Base-by-base conservation (phyloP, 2,888 invertebrate species). In the Tanaodytes sp. region DNA sequence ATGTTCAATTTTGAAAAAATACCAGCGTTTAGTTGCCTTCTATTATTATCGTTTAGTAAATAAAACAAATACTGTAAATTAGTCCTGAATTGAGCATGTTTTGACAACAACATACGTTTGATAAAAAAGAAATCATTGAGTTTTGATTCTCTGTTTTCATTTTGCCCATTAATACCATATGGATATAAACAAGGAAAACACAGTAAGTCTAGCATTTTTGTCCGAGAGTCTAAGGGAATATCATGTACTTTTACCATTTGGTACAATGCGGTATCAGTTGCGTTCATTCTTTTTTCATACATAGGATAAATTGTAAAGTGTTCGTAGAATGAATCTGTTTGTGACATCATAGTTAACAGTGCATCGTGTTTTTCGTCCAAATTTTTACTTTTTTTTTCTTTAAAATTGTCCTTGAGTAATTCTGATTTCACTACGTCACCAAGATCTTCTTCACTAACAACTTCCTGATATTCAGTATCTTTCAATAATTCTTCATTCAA, bases 51-150 rank as follows among this genome's bases (percentile, higher is more conserved):
- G 52, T 75, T 55, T 40, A 77, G 51, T 42, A 75, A 71, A 66
- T 65, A 76, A 64, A 78, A 78, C 16, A 78, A 27, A 59, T 75
- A 76, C 48, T 76, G 75, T 36, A 61, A 58, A 63, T 77, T 74
- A 37, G 71, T 58, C 39, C 77, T 42, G 68, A 76, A 79, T 39
- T 61, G 45, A 20, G 73, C 30, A 62, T 76, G 63, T 30, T 55
- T 58, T 5, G 76, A 78, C 43, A 65, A 67, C 15, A 76, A n/a
- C n/a, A 3, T 4, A 11, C 33, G 27, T 42, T 63, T 49, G 14
- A 76, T 75, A 42, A 37, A 72, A 20, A n/a, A n/a, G n/a, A n/a
- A 5, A 23, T 23, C 8, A 23, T 5, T 23, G 4, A 23, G 23
- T 23, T 23, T 5, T 23, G 23, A 8, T 23, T 5, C 8, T 23